Conservation (phyloP, 1,140 invertebrate genomes). For the Drosophila nigromelanica region DNA sequence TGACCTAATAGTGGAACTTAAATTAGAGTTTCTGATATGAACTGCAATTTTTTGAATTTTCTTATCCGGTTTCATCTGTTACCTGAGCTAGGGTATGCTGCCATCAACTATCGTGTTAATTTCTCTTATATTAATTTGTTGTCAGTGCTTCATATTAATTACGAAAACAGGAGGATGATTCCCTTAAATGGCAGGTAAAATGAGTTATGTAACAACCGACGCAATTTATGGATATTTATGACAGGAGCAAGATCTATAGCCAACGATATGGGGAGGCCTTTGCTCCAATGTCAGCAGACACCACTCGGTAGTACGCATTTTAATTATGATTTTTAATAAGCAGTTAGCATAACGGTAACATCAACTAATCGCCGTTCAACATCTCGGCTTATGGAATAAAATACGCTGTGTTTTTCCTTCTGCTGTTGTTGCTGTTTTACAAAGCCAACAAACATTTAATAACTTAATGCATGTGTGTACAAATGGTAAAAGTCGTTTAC, state of each 20-base stretch:
- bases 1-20: too few species aligned
- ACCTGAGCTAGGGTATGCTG: conserved; percentile 12
- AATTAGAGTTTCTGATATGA: not conserved
- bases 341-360: conserved; percentile 66
- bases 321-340: conserved; percentile 79
- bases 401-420: conserved; percentile 49
- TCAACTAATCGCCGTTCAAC: conserved; percentile 73
- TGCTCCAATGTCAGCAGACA: not conserved
- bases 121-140: conserved; percentile 45
- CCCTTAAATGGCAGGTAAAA: conserved; percentile 64
- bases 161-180: conserved; percentile 11
- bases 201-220: conserved; percentile 66
- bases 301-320: conserved; percentile 10
- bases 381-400: conserved; percentile 68
- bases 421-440: conserved; percentile 10
- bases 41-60: not conserved
- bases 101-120: conserved; percentile 44
- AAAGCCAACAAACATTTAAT: conserved; percentile 57
- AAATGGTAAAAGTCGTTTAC: conserved; percentile 30
- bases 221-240: conserved; percentile 71
- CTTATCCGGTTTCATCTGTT: conserved; percentile 22
- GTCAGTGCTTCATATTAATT: conserved; percentile 56
- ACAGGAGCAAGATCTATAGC: conserved; percentile 29
- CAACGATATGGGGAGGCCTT: conserved; percentile 14
- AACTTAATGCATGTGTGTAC: conserved; percentile 69